Evolutionary conservation across 2,113 vertebrate genomes (phyloP).

Genomic region (Sinocyclocheilus rhinocerous): DNA sequence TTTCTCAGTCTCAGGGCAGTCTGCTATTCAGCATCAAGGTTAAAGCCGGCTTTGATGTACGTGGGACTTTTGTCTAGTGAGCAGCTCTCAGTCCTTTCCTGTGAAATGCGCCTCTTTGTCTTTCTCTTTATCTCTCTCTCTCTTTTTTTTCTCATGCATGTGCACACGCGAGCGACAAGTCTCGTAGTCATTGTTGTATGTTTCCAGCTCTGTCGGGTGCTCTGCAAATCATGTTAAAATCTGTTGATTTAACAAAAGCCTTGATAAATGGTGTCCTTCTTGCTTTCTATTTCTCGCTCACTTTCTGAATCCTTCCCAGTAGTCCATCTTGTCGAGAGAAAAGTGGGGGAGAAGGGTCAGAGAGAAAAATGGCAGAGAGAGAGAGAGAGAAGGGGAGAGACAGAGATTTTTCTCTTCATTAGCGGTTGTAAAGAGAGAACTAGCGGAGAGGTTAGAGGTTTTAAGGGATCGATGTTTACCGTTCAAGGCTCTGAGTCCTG

Average conservation of each 20-base stretch:
- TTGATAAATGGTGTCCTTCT: conserved; percentile 18
- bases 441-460: conserved; percentile 44
- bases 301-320: conserved; percentile 4
- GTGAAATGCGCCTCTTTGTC: conserved; percentile 9
- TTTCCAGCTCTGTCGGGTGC: neutral
- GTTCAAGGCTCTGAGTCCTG: conserved; percentile 36
- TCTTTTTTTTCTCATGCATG: neutral
- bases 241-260: conserved; percentile 42
- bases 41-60: conserved; percentile 38
- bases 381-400: conserved; percentile 14
- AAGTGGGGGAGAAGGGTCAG: conserved; percentile 18
- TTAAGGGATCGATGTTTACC: conserved; percentile 38
- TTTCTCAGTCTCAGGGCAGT: conserved; percentile 41
- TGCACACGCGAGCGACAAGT: neutral
- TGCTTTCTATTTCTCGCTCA: neutral
- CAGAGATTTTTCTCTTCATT: conserved; percentile 51
- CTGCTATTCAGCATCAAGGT: conserved; percentile 42
- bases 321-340: conserved; percentile 29
- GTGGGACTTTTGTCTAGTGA: conserved; percentile 32
- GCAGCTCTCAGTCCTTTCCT: conserved; percentile 28
- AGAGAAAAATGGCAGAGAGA: conserved; percentile 31
- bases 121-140: neutral
- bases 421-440: conserved; percentile 50
- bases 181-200: neutral
- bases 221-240: conserved; percentile 37